Percentiles rank a stretch among this genome's conserved stretches.
Evolutionary conservation across 1,140 invertebrate species (phyloP).

Genomic region (Apis florea): DNA sequence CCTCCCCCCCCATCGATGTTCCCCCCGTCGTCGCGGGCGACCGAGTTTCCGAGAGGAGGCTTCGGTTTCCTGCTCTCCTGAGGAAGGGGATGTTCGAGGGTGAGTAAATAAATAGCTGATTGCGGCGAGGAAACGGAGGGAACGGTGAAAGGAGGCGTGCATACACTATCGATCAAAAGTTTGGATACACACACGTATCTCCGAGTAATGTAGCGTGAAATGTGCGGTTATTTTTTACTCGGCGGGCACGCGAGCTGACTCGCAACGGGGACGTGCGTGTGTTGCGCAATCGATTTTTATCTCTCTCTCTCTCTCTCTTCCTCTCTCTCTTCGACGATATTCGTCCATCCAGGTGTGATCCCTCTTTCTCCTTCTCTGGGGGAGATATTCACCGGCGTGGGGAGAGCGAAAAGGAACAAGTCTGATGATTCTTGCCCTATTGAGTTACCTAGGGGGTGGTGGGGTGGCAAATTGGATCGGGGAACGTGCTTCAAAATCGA

Average conservation of each 20-base stretch:
- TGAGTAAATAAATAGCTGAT: constrained; percentile 37
- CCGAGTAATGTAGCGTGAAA: constrained; percentile 10
- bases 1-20: background rate
- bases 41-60: background rate
- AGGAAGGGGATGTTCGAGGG: background rate
- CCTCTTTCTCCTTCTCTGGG: background rate
- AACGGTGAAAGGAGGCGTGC: background rate
- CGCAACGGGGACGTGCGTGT: background rate
- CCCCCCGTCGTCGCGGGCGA: background rate
- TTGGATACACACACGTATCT: constrained; percentile 18
- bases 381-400: too few relatives aligned
- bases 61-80: background rate
- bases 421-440: background rate
- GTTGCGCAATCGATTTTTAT: background rate
- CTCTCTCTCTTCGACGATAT: too few relatives aligned
- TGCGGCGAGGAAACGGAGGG: background rate
- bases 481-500: constrained; percentile 13
- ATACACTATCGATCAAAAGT: constrained; percentile 20
- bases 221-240: constrained; percentile 8
- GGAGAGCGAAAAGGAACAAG: background rate
- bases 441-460: background rate
- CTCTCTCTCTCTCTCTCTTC: background rate
- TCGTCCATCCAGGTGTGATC: background rate
- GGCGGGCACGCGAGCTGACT: background rate
- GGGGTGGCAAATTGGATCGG: background rate